These are phyloP conservation scores for Campoplex capitator DNA, from an alignment of 2,888 invertebrate species.

Conservation along the genomic window DNA sequence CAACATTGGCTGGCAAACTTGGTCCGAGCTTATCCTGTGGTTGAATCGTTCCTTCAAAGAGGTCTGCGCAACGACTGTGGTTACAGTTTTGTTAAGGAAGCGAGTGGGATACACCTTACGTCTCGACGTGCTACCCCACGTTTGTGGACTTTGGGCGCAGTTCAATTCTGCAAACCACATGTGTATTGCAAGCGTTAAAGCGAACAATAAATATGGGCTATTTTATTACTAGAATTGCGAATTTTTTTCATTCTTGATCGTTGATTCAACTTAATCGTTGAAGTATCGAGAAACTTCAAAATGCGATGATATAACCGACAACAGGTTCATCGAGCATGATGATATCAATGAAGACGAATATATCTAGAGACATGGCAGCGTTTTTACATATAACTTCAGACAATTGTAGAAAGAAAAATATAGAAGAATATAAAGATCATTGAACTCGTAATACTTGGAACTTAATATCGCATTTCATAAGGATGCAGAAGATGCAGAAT, in stretches of 20 bases:
- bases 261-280: neutral
- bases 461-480: too few relatives aligned
- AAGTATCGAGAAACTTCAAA: neutral
- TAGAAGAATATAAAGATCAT: too few relatives aligned
- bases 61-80: slow-evolving; percentile 16
- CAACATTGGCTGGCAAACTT: slow-evolving; percentile 42
- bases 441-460: too few relatives aligned
- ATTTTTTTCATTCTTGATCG: neutral
- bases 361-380: too few relatives aligned
- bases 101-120: neutral
- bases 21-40: slow-evolving; percentile 42
- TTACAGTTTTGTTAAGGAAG: slow-evolving; percentile 28
- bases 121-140: neutral
- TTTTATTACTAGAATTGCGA: neutral
- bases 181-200: neutral
- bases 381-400: neutral
- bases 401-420: neutral
- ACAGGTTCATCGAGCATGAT: too few relatives aligned
- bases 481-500: too few relatives aligned
- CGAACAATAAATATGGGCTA: neutral
- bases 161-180: neutral
- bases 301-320: too few relatives aligned
- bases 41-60: slow-evolving; percentile 37
- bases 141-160: slow-evolving; percentile 8
- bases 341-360: too few relatives aligned